Conservation (phyloP, 2,888 invertebrate genomes). For the Drosophila mayaguana region DNA sequence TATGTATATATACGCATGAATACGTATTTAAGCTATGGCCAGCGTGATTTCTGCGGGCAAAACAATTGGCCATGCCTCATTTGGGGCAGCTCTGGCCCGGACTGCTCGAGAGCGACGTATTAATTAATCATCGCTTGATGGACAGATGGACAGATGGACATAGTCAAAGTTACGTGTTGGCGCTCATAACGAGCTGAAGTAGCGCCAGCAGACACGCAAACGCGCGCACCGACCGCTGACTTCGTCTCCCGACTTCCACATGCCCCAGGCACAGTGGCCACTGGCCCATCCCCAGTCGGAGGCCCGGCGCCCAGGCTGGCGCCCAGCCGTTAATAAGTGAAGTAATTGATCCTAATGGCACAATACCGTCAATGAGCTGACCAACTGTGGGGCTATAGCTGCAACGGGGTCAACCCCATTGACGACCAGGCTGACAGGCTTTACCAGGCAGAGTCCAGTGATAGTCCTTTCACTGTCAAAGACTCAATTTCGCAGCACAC, state of each 20-base stretch:
- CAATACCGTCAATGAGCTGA: constrained; percentile 34
- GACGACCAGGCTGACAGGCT: not conserved
- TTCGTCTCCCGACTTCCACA: constrained; percentile 5
- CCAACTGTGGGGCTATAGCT: not conserved
- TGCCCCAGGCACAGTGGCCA: not conserved
- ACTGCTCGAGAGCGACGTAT: constrained; percentile 13
- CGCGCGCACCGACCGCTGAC: constrained; percentile 33
- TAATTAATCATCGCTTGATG: constrained; percentile 41
- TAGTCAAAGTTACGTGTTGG: constrained; percentile 25
- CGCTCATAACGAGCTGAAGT: not conserved
- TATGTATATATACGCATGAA: not conserved
- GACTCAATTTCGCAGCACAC: not conserved
- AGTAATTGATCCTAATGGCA: constrained; percentile 51
- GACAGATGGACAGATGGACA: constrained; percentile 22
- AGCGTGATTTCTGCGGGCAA: constrained; percentile 4
- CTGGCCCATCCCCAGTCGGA: no score
- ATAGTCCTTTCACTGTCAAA: not conserved
- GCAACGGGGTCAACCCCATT: constrained; percentile 17
- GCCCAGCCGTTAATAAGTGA: constrained; percentile 36
- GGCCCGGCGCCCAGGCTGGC: not conserved
- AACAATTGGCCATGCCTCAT: constrained; percentile 40
- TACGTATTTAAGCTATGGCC: constrained; percentile 1
- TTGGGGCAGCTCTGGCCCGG: constrained; percentile 2
- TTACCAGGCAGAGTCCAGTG: not conserved
- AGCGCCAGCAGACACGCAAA: constrained; percentile 37